Evolutionary conservation across 2,113 vertebrate genomes (phyloP).

Genomic region (Burhinus oedicnemus): DNA sequence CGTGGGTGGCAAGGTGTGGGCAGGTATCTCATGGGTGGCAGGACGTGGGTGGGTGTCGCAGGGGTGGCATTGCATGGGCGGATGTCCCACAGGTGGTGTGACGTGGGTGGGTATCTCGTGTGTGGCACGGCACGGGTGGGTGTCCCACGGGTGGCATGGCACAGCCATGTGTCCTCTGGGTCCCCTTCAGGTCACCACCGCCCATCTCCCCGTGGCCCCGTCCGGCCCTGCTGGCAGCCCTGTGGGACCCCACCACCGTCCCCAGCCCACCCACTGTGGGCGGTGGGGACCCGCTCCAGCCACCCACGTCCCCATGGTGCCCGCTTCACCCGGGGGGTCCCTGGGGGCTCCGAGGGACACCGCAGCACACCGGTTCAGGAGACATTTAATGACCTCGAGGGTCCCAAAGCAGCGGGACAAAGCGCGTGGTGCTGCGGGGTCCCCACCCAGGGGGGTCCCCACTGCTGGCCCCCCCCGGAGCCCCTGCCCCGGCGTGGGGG

Average conservation of each 20-base stretch:
- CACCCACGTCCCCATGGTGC: not conserved
- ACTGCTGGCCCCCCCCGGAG: accelerated
- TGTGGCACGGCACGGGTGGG: no score
- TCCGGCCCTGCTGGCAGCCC: not conserved
- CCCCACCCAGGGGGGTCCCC: not conserved
- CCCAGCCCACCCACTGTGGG: not conserved
- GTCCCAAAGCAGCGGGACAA: not conserved
- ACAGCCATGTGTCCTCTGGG: not conserved
- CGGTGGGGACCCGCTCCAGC: no score
- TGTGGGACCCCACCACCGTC: not conserved
- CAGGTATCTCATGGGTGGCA: no score
- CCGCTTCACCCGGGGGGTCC: not conserved
- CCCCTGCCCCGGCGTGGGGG: not conserved
- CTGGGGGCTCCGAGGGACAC: accelerated
- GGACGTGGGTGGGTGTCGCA: no score
- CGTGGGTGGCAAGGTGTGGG: no score
- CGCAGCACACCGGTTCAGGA: not conserved
- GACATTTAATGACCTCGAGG: not conserved
- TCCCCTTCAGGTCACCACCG: not conserved
- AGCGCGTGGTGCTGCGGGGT: not conserved
- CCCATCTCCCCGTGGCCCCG: not conserved
- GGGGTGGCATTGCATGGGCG: no score
- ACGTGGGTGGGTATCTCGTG: no score
- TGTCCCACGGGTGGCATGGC: not conserved
- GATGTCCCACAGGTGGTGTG: no score